Evolutionary conservation across 2,888 invertebrate species (phyloP), one percentile per base, ranked within the genome.

Genomic region (Himalopsyche kuldschensis): DNA sequence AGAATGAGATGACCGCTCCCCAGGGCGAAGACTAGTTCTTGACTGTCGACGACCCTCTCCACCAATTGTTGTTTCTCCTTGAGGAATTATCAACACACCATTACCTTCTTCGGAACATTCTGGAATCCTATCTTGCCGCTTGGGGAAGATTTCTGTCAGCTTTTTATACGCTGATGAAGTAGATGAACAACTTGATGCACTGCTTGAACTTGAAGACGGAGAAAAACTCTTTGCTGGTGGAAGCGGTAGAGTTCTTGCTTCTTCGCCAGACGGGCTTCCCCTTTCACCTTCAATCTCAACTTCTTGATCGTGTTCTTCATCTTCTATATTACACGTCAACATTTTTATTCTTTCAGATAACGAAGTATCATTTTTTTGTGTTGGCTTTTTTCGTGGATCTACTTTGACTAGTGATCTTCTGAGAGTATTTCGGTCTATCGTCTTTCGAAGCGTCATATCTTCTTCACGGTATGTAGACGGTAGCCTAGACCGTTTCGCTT

Each of bases 281-380:
- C 93, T 91, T 20, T 92, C 91, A n/a, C 91, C 87, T 35, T 91
- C 90, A 15, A 76, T 90, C 84, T 87, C 87, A 63, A 87, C 87
- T 6, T 86, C 84, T 17, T 92, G 92, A 0, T 89, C 89, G 75
- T 90, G 90, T 69, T 88, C 88, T 5, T 93, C 93, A 77, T 96
- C 96, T 85, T 97, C 97, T 55, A 96, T 95, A 89, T 97, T 96
- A 88, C 97, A 97, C 0, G 97, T 97, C 78, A 97, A 90, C 88
- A 96, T 95, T 77, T 96, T 94, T 86, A 97, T 96, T 85, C 97
- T 93, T 88, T 97, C 97, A 82, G 97, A 96, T 55, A 97, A 91
- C 0, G 97, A 96, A 80, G 96, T 94, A 87, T 96, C 96, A 87
- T 93, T 93, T 88, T 94, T 92, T 86, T 90, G 90, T 81, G 90